These are phyloP conservation scores for Bombus soroeensis DNA, from an alignment of 1,140 invertebrate species.

Conservation along the genomic window DNA sequence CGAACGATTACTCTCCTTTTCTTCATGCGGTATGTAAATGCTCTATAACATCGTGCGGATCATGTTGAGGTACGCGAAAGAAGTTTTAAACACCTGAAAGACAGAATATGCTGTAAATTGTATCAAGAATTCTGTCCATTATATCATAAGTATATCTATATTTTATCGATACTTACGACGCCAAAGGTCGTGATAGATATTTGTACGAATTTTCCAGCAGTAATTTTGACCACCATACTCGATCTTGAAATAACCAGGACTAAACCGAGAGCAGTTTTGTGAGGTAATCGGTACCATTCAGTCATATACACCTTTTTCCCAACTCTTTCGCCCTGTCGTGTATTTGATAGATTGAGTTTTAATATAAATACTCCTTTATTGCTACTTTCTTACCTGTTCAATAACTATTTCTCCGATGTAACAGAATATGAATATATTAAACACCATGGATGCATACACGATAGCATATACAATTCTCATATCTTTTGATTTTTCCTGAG, in stretches of 20 bases:
- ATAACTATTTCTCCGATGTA: slow-evolving; percentile 68
- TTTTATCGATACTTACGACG: slow-evolving; percentile 52
- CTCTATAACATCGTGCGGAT: slow-evolving; percentile 32
- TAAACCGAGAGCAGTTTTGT: slow-evolving; percentile 48
- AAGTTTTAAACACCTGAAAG: slow-evolving; percentile 66
- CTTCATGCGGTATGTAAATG: too few relatives aligned
- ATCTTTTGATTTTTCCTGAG: slow-evolving; percentile 60
- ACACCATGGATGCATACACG: slow-evolving; percentile 62
- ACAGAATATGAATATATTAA: slow-evolving; percentile 75
- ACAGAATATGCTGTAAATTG: background rate
- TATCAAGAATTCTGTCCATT: background rate
- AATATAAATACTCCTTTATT: background rate
- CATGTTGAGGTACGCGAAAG: slow-evolving; percentile 66
- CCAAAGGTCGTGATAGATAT: slow-evolving; percentile 65
- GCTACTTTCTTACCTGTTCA: slow-evolving; percentile 56
- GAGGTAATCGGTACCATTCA: slow-evolving; percentile 65
- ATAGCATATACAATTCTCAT: slow-evolving; percentile 57
- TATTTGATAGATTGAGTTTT: background rate
- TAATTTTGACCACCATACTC: slow-evolving; percentile 58
- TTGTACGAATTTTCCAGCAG: slow-evolving; percentile 64
- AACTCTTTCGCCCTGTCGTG: slow-evolving; percentile 57
- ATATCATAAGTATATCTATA: background rate
- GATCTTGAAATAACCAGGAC: slow-evolving; percentile 66
- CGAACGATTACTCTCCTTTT: background rate
- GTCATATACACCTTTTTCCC: slow-evolving; percentile 64